Conservation (phyloP, 2,797 vertebrate genomes). For the Crax fasciolata region DNA sequence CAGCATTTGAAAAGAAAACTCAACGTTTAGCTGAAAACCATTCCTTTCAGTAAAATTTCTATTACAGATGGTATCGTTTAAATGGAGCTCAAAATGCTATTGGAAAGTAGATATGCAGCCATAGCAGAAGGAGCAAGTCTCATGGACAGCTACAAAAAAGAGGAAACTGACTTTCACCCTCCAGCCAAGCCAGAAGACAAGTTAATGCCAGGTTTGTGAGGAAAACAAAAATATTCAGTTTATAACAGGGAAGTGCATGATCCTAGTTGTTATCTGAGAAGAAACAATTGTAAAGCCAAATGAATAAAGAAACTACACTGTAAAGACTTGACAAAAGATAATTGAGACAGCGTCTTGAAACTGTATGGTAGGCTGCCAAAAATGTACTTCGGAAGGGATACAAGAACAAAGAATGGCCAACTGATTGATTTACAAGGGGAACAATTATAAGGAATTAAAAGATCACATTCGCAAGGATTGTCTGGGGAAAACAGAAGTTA, state of each 20-base stretch:
- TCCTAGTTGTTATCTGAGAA: neutral
- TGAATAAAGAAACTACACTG: neutral
- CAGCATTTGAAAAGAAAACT: neutral
- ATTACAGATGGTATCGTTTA: neutral
- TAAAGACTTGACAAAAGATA: neutral
- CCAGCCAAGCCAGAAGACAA: neutral
- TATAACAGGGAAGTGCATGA: neutral
- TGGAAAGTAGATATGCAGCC: neutral
- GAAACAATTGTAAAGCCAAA: neutral
- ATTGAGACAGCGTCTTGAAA: neutral
- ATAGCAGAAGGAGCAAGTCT: neutral
- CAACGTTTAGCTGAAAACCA: neutral
- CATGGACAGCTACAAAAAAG: neutral
- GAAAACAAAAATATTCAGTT: neutral
- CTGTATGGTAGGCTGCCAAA: neutral
- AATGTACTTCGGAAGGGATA: neutral
- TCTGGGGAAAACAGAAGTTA: neutral
- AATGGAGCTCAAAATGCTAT: neutral
- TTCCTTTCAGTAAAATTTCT: neutral
- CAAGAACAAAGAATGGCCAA: neutral
- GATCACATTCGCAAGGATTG: neutral
- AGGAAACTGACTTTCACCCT: neutral
- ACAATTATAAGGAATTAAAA: neutral
- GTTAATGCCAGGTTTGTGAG: neutral
- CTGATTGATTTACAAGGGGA: neutral